Base-by-base conservation (phyloP, 2,888 invertebrate species). In the Phymatocera aterrima region DNA sequence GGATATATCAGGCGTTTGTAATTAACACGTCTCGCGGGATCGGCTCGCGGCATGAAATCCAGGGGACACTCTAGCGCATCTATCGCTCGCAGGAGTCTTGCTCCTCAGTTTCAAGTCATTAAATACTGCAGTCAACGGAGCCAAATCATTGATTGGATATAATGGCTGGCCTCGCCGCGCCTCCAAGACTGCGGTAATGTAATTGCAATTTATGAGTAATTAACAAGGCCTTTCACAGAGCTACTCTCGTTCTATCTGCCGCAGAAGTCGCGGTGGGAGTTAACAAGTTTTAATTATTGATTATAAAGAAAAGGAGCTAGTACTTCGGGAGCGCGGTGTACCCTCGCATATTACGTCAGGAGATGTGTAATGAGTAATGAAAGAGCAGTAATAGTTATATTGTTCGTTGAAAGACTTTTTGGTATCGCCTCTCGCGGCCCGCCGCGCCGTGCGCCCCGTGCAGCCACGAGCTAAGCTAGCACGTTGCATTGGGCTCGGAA, bases 21-120 rank as follows among this genome's bases (percentile, higher is more conserved):
- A 87, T 87, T 87, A 87, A 87, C 86, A 85, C 83, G 81, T 86
- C n/a, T n/a, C n/a, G 48, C 72, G 51, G 31, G 72, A 51, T 51
- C 72, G 34, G 51, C n/a, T n/a, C n/a, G n/a, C 34, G 72, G 31
- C 34, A 18, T 72, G 48, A 51, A 51, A 68, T 21, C 12, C 43
- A 34, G 34, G 28, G 51, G 51, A 72, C 48, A 72, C 31, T 70
- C 40, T 72, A 72, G 31, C 40, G 43, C 75, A 40, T 75, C 75
- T 75, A 60, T 75, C 75, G 43, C 34, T n/a, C 40, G 37, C n/a
- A n/a, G n/a, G n/a, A n/a, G 37, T 37, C 12, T 34, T 51, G 34
- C 57, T 40, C 37, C 37, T n/a, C 31, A 54, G 18, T 60, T 75
- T 43, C 40, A 75, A 37, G 40, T 75, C 57, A 75, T 75, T 75